phyloP scores from a whole-genome alignment of 2,888 invertebrate species.

The Leucophenga maculata region DNA sequence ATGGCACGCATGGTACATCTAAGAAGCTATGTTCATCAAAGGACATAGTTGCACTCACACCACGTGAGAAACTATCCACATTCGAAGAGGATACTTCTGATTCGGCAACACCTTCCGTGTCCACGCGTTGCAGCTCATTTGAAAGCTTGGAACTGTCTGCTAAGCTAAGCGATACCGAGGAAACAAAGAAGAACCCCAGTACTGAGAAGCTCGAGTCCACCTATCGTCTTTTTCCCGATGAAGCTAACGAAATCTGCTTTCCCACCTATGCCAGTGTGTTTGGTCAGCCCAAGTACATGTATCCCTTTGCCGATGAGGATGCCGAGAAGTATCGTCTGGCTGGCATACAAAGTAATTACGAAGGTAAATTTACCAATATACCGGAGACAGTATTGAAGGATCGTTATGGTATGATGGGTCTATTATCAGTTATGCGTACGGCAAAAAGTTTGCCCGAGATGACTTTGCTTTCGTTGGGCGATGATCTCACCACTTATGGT shows the following conservation, averaged over 20 bases:
- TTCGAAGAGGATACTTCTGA: too few species aligned
- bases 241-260: background rate
- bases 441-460: constrained; percentile 11
- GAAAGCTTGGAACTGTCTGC: too few species aligned
- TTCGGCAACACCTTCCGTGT: too few species aligned
- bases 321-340: background rate
- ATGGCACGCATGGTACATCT: too few species aligned
- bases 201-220: too few species aligned
- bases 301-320: constrained; percentile 9
- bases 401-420: constrained; percentile 5
- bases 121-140: too few species aligned
- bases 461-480: constrained; percentile 13
- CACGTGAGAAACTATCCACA: background rate
- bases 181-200: too few species aligned
- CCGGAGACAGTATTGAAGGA: background rate
- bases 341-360: constrained; percentile 14
- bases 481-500: constrained; percentile 3
- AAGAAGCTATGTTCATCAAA: background rate
- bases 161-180: background rate
- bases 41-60: background rate
- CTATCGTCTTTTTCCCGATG: background rate
- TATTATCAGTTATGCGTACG: constrained; percentile 16
- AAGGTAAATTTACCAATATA: constrained; percentile 6
- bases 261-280: constrained; percentile 14
- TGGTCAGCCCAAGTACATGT: constrained; percentile 6